Evolutionary conservation across 2,888 invertebrate species (phyloP).

Genomic region (Hydroisotoma schaefferi): DNA sequence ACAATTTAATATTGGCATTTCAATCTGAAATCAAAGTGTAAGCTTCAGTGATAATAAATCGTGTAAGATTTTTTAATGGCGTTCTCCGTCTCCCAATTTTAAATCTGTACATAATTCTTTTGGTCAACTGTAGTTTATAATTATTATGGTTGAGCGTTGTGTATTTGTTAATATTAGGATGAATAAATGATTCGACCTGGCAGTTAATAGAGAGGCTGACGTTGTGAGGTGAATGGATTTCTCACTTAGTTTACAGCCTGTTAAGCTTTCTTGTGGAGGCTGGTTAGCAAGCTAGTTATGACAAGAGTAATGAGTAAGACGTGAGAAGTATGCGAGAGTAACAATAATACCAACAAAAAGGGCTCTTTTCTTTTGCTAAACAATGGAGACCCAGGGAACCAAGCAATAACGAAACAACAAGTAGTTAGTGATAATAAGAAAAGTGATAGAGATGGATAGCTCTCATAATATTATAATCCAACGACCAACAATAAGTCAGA

Average conservation of each 20-base stretch:
- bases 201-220: conserved; percentile 16
- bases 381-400: neutral
- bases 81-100: too few relatives aligned
- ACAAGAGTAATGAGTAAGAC: conserved; percentile 45
- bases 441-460: neutral
- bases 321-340: conserved; percentile 42
- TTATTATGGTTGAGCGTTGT: too few relatives aligned
- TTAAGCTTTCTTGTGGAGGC: neutral
- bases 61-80: too few relatives aligned
- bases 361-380: neutral
- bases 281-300: conserved; percentile 13
- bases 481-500: neutral
- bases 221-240: conserved; percentile 33
- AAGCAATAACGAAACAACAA: neutral
- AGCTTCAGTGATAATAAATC: too few relatives aligned
- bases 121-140: too few relatives aligned
- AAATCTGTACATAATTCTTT: too few relatives aligned
- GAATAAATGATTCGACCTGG: conserved; percentile 8
- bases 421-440: neutral
- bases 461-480: too few relatives aligned
- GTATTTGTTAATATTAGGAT: too few relatives aligned
- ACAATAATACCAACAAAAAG: conserved; percentile 7
- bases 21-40: too few relatives aligned
- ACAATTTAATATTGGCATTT: too few relatives aligned
- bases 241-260: conserved; percentile 25